Evolutionary conservation across 2,797 vertebrate genomes (phyloP), one percentile per base, ranked within the genome.

Genomic region (Allobates femoralis): DNA sequence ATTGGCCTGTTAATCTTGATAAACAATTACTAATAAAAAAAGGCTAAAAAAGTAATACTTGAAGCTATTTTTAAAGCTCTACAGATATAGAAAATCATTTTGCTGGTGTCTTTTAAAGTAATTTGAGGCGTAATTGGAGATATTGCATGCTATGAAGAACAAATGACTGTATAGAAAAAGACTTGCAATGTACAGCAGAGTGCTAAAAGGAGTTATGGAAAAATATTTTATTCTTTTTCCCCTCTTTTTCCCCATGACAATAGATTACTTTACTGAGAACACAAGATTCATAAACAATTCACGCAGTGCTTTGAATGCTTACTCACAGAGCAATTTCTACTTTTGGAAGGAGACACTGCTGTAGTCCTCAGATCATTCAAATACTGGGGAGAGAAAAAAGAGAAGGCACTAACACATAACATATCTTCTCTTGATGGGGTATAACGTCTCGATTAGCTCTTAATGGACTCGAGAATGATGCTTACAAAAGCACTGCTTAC

Each of bases 361-460:
- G 93, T 94, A 92, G 91, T 92, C 93, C 93, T 94, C 91, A 50
- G 16, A 79, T 87, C 75, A 62, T 78, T 92, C 92, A 91, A 93
- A 90, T 91, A 91, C 92, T 90, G 73, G 4, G 60, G 2, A 26
- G 50, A 32, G 93, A 91, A 92, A 91, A 92, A 92, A 92, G 91
- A 81, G 94, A 92, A 95, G 92, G 91, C 92, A 92, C 93, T 94
- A 94, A 94, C 94, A 94, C 53, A 37, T 94, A 94, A 94, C 94
- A 94, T 66, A 77, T 69, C 94, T 93, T 94, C 93, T 93, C 94
- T 95, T 93, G 64, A 94, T 92, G 95, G 93, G 94, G 94, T 95
- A 94, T 95, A 95, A 96, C 93, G 93, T 95, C 94, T 94, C 94
- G 94, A 95, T 94, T 94, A 95, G 94, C 93, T 95, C 32, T 94